Evolutionary conservation across 2,888 invertebrate species (phyloP).

Genomic region (Cryptosula pallasiana): DNA sequence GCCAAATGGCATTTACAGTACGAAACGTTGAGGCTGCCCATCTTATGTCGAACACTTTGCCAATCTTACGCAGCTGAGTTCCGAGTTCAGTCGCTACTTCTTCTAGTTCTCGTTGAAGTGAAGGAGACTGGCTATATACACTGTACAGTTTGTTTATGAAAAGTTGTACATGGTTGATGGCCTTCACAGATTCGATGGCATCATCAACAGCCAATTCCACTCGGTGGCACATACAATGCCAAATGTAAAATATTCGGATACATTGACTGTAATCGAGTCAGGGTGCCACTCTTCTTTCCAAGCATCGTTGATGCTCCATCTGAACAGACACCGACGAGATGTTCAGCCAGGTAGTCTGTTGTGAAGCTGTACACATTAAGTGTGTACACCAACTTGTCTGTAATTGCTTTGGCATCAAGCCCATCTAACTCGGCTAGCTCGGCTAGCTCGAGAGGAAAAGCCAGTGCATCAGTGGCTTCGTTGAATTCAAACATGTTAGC

Average conservation of each 20-base stretch:
- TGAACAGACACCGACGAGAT: background rate
- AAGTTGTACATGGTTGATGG: background rate
- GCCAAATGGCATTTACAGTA: background rate
- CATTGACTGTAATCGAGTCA: background rate
- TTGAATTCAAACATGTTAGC: background rate
- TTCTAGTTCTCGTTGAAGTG: background rate
- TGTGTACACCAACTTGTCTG: background rate
- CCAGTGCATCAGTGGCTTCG: background rate
- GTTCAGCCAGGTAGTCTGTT: background rate
- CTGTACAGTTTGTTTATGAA: background rate
- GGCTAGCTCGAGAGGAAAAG: background rate
- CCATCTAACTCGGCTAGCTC: background rate
- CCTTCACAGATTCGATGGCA: background rate
- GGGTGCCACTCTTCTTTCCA: background rate
- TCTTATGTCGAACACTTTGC: background rate
- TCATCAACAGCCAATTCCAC: background rate
- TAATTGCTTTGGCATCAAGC: background rate
- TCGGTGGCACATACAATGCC: background rate
- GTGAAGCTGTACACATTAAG: background rate
- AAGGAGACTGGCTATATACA: background rate
- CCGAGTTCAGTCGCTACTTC: background rate
- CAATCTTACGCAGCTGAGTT: background rate
- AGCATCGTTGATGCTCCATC: background rate
- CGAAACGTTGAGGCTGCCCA: background rate
- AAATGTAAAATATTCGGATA: background rate